Evolutionary conservation across 2,888 invertebrate species (phyloP), one percentile per base, ranked within the genome.

Genomic region (Adelphocoris suturalis): DNA sequence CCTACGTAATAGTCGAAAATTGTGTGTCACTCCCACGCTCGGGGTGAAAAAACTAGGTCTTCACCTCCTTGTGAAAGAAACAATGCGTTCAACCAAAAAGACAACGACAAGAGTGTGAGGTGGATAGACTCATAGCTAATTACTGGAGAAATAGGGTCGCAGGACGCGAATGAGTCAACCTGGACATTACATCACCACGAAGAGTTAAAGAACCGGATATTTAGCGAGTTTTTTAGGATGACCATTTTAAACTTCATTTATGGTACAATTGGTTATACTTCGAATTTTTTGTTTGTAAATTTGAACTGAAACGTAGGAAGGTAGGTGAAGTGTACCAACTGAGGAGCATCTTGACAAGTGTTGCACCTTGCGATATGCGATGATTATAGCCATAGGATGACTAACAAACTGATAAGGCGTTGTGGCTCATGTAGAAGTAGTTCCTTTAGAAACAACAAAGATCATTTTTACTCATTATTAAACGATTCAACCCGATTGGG

Each of bases 21-120:
- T 57, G 57, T 52, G 52, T 57, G 57, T 57, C 57, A 57, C 57
- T 57, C 57, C 57, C 57, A 57, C 57, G 57, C 57, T 52, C 52
- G 16, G 57, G 57, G 57, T 57, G 57, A 16, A 57, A 57, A 57
- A 57, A 57, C 57, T 57, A 57, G 57, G 57, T 57, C 57, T 57
- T 57, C 57, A 57, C 57, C 57, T 12, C 57, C n/a, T 57, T 57
- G 57, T 16, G 19, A n/a, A 57, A 57, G 55, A 55, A 55, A 55
- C 55, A 13, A 55, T 55, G n/a, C 57, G 57, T 16, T 16, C 7
- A 16, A n/a, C 16, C n/a, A 57, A 16, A 52, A 57, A 57, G 57
- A 57, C 57, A 57, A 57, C 52, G 52, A 16, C 2, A 3, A 16
- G 57, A 57, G 57, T 2, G 19, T 16, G 12, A 16, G 52, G 52